Evolutionary conservation across 2,888 invertebrate species (phyloP).

Genomic region (Pachydiplax longipennis): DNA sequence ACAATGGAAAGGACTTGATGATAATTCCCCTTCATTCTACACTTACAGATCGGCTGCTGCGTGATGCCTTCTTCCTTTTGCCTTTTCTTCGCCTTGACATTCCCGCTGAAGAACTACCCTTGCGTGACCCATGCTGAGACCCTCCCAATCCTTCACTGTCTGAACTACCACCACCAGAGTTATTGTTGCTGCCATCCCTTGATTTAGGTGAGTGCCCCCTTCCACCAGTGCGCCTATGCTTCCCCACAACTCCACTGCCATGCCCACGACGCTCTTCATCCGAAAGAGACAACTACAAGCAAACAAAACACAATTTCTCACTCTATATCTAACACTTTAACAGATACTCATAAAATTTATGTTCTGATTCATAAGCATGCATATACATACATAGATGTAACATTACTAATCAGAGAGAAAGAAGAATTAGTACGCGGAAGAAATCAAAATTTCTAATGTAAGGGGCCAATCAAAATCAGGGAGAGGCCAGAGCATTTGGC

Average conservation of each 20-base stretch:
- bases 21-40: background rate
- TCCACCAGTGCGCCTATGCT: conserved; percentile 9
- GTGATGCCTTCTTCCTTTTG: conserved; percentile 62
- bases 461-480: too few species aligned
- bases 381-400: too few species aligned
- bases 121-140: conserved; percentile 37
- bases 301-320: background rate
- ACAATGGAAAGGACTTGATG: too few species aligned
- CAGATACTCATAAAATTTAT: too few species aligned
- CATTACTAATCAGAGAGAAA: too few species aligned
- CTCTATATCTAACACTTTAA: background rate
- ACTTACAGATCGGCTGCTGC: conserved; percentile 61
- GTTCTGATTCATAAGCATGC: too few species aligned
- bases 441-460: too few species aligned
- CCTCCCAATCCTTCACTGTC: conserved; percentile 47
- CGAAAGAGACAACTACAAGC: conserved; percentile 17
- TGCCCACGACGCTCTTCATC: conserved; percentile 2
- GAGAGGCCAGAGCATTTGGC: too few species aligned
- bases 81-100: conserved; percentile 56
- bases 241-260: conserved; percentile 30
- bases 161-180: conserved; percentile 48
- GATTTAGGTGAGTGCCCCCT: conserved; percentile 16
- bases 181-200: conserved; percentile 26
- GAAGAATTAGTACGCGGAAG: too few species aligned
- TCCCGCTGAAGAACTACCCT: background rate